Evolutionary conservation across 2,113 vertebrate genomes (phyloP).

Genomic region (Neofelis nebulosa): DNA sequence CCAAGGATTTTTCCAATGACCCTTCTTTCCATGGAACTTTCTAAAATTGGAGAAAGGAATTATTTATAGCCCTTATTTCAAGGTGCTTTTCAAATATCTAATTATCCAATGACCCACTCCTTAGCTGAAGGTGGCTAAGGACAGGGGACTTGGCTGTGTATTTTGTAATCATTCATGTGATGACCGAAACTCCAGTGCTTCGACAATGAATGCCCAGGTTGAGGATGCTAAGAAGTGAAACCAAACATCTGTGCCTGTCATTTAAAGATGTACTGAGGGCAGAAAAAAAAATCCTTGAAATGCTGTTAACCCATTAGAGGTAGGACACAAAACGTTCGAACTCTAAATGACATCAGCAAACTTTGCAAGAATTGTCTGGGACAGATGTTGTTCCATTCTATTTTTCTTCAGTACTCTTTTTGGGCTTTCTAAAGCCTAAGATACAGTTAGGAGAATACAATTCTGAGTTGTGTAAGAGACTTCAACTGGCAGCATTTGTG

Average conservation of each 20-base stretch:
- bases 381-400: background rate
- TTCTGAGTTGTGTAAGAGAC: constrained; percentile 13
- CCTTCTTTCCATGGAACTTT: constrained; percentile 59
- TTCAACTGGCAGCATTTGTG: constrained; percentile 48
- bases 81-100: constrained; percentile 81
- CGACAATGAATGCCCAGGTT: constrained; percentile 57
- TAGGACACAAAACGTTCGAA: background rate
- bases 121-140: constrained; percentile 64
- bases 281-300: constrained; percentile 38
- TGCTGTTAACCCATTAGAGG: constrained; percentile 34
- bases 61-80: constrained; percentile 80
- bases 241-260: constrained; percentile 76
- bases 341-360: constrained; percentile 39
- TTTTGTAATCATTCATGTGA: constrained; percentile 67
- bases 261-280: constrained; percentile 58
- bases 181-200: constrained; percentile 41
- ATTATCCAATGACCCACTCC: constrained; percentile 74
- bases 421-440: constrained; percentile 11
- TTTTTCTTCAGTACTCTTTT: background rate
- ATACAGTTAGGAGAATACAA: background rate
- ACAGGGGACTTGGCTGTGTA: constrained; percentile 56
- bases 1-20: constrained; percentile 75
- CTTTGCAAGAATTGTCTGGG: background rate
- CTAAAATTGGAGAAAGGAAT: constrained; percentile 74
- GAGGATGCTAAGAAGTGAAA: constrained; percentile 61